phyloP scores from a whole-genome alignment of 2,797 vertebrate species.

The Discoglossus pictus region DNA sequence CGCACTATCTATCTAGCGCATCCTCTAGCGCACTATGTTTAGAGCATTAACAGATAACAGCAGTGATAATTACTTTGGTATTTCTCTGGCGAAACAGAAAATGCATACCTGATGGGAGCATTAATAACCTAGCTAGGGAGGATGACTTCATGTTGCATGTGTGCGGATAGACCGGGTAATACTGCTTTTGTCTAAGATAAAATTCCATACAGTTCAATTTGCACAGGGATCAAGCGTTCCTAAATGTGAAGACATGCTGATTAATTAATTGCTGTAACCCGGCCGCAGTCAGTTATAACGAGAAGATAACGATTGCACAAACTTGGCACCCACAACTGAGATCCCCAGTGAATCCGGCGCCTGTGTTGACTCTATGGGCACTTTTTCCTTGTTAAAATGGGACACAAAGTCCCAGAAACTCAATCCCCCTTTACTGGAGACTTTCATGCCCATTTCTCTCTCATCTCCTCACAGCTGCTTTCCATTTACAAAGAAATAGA shows the following conservation, averaged over 20 bases:
- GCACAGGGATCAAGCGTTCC: conserved; percentile 35
- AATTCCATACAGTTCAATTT: conserved; percentile 41
- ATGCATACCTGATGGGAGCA: too few relatives aligned
- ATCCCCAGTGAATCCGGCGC: conserved; percentile 38
- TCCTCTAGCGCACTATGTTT: too few relatives aligned
- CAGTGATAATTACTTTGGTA: too few relatives aligned
- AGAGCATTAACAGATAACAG: too few relatives aligned
- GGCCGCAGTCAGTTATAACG: conserved; percentile 36
- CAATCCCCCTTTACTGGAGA: conserved; percentile 24
- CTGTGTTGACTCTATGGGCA: conserved; percentile 17
- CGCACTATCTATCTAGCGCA: too few relatives aligned
- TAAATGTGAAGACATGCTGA: conserved; percentile 37
- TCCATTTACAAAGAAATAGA: conserved; percentile 37
- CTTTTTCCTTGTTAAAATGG: conserved; percentile 34
- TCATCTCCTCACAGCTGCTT: conserved; percentile 42
- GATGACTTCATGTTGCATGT: background rate
- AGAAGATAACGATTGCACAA: conserved; percentile 36
- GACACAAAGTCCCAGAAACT: conserved; percentile 40
- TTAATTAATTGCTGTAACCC: conserved; percentile 46
- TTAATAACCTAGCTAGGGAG: background rate
- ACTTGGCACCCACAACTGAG: conserved; percentile 31
- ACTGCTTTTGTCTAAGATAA: conserved; percentile 29
- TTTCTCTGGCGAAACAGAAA: too few relatives aligned
- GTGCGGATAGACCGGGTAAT: background rate
- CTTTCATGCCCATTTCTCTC: conserved; percentile 23